phyloP scores from a whole-genome alignment of 2,797 vertebrate species.

The Falco berigora region DNA sequence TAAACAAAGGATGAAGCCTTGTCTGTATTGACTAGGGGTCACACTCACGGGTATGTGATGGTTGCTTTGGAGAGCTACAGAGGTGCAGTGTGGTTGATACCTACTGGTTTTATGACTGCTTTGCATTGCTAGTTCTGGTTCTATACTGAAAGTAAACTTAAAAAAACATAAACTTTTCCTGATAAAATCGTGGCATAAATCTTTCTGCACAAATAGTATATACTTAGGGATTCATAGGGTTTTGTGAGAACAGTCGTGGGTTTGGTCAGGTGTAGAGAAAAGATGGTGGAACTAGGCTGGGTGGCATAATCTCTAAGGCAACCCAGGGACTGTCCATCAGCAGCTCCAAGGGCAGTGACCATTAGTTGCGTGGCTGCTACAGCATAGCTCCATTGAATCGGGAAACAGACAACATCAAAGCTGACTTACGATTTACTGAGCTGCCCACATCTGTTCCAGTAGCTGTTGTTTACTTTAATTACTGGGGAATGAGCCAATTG shows the following conservation, averaged over 20 bases:
- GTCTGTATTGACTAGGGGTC: neutral
- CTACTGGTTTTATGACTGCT: neutral
- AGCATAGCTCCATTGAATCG: neutral
- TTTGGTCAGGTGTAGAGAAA: neutral
- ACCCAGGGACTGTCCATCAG: neutral
- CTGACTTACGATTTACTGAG: slow-evolving; percentile 70
- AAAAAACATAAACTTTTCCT: neutral
- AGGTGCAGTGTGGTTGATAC: neutral
- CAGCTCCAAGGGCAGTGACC: neutral
- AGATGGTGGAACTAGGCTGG: neutral
- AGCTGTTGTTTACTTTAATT: slow-evolving; percentile 62
- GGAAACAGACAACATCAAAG: slow-evolving; percentile 25
- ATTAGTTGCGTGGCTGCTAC: neutral
- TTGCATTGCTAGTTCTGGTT: neutral
- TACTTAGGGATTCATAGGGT: neutral
- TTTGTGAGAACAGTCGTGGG: neutral
- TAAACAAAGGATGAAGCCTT: neutral
- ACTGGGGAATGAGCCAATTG: slow-evolving; percentile 63
- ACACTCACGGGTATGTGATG: neutral
- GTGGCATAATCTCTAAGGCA: neutral
- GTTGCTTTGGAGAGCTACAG: neutral
- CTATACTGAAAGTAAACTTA: neutral
- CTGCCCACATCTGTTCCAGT: slow-evolving; percentile 74
- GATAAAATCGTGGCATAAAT: neutral
- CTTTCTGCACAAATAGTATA: neutral